Base-by-base conservation (phyloP, 2,888 invertebrate genomes). In the Dryadula phaetusa region DNA sequence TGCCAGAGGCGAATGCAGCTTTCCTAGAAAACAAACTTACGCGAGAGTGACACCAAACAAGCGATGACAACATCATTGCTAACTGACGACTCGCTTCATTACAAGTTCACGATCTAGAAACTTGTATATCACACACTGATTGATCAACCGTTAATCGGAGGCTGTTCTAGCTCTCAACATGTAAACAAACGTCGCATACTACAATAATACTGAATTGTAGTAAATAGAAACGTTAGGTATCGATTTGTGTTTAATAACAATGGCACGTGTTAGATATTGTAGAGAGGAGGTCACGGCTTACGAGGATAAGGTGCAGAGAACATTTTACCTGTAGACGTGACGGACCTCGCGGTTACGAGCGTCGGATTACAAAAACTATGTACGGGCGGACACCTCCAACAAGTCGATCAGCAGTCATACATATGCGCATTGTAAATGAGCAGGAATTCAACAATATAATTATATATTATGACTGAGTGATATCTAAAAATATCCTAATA, bases 21-120 rank as follows among this genome's bases (percentile, higher is more conserved):
- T 82, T 82, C 81, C 73, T 46, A 81, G 82, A 85, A 83, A 60
- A 70, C 40, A 72, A 70, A 74, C 66, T 75, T 72, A 74, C 67
- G 66, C 74, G 73, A 77, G 64, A 64, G 47, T 42, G 62, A n/a
- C 66, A 60, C 64, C 61, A 53, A 72, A 64, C 62, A 28, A 64
- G 54, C 71, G 71, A 69, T 69, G 70, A 73, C 70, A 69, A 54
- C 72, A 69, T 63, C 60, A 64, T 54, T 62, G 40, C 64, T 47
- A 62, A 46, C 37, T 8, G 64, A 18, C 22, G 67, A 34, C 42
- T 54, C 49, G 14, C 49, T 60, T 22, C 18, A 56, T 46, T 58
- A 32, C 47, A 63, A 65, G 64, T 53, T 71, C 64, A 68, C 52
- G 67, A 64, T 64, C 64, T 37, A 44, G 32, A 47, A 58, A 20